Base-by-base conservation (phyloP, 2,797 vertebrate species). In the Helarctos malayanus region DNA sequence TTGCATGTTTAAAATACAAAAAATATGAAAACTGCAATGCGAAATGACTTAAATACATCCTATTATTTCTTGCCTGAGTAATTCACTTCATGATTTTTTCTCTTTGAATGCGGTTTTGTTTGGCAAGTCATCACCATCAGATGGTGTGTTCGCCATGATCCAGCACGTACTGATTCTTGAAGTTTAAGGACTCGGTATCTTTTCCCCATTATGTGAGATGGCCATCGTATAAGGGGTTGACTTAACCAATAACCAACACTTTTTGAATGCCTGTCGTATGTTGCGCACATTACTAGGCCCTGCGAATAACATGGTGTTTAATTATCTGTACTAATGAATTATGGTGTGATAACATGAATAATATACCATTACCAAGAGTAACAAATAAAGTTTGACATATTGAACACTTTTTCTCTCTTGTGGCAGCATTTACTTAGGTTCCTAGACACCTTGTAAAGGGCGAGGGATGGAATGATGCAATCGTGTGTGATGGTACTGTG, bases 321-420 rank as follows among this genome's bases (percentile, higher is more conserved):
- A n/a, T 85, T 41, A 25, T 69, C 82, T 82, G 16, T 12, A 15
- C 83, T 65, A 80, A 79, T 65, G n/a, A 69, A 68, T 93, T 54
- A 59, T 41, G 78, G 75, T 54, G 68, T 61, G 52, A 85, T 45
- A 15, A 89, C 71, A 69, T 91, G 91, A 94, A 89, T 79, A 89
- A 71, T 41, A 27, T 38, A 23, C n/a, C 10, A 9, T 86, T 83
- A 71, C 41, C 35, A 8, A 41, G 27, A 90, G 45, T 73, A 80
- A 81, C 89, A 69, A n/a, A 41, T 75, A 45, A 1, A 3, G 69
- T 73, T 63, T 83, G 56, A 84, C 85, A 57, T 13, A 41, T 19
- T 38, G 76, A 49, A 80, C 47, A 29, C 21, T 84, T 38, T 69
- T 57, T 69, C 35, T 71, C 35, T 57, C 65, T 13, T 27, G 29